phyloP scores from a whole-genome alignment of 2,888 invertebrate species.

The Tipula vernalis region DNA sequence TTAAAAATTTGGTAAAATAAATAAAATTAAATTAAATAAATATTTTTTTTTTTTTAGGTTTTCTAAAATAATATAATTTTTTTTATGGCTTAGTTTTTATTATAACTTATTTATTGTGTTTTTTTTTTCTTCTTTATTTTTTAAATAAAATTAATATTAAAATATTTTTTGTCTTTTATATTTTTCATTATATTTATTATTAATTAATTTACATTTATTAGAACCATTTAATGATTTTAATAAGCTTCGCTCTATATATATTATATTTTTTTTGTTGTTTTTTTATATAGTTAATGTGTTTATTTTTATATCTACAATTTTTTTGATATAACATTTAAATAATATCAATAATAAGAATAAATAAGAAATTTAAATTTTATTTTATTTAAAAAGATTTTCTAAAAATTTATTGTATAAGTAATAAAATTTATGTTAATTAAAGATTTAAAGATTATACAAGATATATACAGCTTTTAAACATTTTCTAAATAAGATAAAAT shows the following conservation, averaged over 20 bases:
- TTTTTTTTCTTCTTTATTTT: background rate
- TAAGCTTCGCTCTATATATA: background rate
- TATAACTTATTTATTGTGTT: background rate
- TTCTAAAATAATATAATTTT: background rate
- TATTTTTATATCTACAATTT: background rate
- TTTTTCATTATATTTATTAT: slow-evolving; percentile 4
- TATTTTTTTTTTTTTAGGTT: background rate
- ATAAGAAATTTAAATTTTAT: background rate
- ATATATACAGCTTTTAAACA: background rate
- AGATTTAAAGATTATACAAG: background rate
- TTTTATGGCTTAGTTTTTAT: background rate
- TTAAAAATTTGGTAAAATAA: background rate
- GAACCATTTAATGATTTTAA: background rate
- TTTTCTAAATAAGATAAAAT: background rate
- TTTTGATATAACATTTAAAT: background rate
- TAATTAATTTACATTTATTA: background rate
- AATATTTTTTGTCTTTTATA: slow-evolving; percentile 1
- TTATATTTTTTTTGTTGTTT: background rate
- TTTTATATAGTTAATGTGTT: background rate
- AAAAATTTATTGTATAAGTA: background rate
- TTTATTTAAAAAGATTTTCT: background rate
- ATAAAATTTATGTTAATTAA: background rate
- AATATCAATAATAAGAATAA: background rate
- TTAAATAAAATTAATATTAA: background rate
- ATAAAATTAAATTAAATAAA: background rate